These are phyloP conservation scores for Pachydiplax longipennis DNA, from an alignment of 2,888 invertebrate genomes.

Conservation along the genomic window DNA sequence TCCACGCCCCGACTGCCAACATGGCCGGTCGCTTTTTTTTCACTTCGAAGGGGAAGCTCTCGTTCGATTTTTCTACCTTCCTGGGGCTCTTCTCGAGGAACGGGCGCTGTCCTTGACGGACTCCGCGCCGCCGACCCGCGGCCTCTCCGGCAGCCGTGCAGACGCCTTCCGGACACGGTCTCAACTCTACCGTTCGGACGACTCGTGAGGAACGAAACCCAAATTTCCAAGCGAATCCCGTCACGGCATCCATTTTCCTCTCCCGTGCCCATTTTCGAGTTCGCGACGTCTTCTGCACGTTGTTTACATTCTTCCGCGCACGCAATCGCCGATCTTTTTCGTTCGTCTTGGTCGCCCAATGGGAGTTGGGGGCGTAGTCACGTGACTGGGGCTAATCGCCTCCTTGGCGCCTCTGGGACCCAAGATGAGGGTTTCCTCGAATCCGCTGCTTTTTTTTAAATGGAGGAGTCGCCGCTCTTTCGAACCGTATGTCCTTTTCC, in stretches of 20 bases:
- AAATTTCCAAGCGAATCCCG: neutral
- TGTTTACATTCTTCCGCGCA: neutral
- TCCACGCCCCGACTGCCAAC: neutral
- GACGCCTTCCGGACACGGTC: no score
- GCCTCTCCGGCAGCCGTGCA: no score
- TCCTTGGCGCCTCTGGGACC: neutral
- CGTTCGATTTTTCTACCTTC: slow-evolving; percentile 35
- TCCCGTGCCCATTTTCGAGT: neutral
- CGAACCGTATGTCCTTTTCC: neutral
- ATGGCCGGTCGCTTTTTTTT: slow-evolving; percentile 25
- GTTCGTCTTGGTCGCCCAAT: neutral
- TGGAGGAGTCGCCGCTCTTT: neutral
- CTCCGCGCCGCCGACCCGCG: no score
- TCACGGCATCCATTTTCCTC: neutral
- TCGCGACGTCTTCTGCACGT: neutral
- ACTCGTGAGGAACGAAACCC: no score
- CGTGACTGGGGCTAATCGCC: neutral
- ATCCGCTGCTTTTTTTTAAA: neutral
- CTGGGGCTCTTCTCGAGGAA: neutral
- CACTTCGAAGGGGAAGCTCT: neutral
- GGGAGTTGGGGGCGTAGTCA: neutral
- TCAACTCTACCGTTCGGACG: no score
- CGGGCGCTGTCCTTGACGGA: no score
- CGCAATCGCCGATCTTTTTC: neutral
- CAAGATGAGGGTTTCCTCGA: neutral